A percentile compares a stretch with the other conserved stretches of the same genome.
Evolutionary conservation across 2,113 vertebrate species (phyloP).

Genomic region (Uropsilus gracilis): DNA sequence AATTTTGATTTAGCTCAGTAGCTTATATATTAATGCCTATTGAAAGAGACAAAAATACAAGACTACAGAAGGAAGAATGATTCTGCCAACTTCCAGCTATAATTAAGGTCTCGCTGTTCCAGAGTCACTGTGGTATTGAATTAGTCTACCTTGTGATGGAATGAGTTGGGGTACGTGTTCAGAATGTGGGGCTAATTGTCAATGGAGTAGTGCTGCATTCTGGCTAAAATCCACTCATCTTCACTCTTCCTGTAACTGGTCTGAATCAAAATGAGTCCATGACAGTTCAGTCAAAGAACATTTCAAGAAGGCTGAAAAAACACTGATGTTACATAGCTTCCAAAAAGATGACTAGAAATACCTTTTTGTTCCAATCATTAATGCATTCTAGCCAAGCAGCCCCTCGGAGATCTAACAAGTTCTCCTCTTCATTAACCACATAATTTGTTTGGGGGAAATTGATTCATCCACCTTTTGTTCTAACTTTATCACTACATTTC

Average conservation of each 20-base stretch:
- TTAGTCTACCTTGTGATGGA: slow-evolving; percentile 58
- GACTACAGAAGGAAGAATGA: slow-evolving; percentile 72
- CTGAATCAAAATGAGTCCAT: background rate
- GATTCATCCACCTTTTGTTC: background rate
- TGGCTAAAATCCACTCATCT: slow-evolving; percentile 53
- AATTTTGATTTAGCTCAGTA: slow-evolving; percentile 79
- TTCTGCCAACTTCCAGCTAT: slow-evolving; percentile 78
- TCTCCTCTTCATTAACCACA: background rate
- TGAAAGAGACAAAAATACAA: slow-evolving; percentile 72
- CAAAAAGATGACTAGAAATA: slow-evolving; percentile 31
- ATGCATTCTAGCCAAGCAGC: background rate
- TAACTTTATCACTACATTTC: background rate
- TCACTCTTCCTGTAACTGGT: slow-evolving; percentile 44
- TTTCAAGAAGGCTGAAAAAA: slow-evolving; percentile 67
- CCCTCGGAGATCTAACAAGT: slow-evolving; percentile 16
- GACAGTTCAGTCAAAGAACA: slow-evolving; percentile 64
- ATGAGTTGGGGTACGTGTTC: background rate
- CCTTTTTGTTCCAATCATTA: slow-evolving; percentile 35
- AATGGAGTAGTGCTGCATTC: background rate
- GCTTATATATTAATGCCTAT: slow-evolving; percentile 78
- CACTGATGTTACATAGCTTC: slow-evolving; percentile 37
- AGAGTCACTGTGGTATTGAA: slow-evolving; percentile 69
- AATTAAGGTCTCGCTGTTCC: slow-evolving; percentile 75
- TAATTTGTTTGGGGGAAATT: background rate
- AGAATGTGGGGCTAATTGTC: background rate